Evolutionary conservation across 64 coral and sea anemone species (phyloP), one percentile per base, ranked within the genome.

Genomic region (Hydrozoanthus tunicans): DNA sequence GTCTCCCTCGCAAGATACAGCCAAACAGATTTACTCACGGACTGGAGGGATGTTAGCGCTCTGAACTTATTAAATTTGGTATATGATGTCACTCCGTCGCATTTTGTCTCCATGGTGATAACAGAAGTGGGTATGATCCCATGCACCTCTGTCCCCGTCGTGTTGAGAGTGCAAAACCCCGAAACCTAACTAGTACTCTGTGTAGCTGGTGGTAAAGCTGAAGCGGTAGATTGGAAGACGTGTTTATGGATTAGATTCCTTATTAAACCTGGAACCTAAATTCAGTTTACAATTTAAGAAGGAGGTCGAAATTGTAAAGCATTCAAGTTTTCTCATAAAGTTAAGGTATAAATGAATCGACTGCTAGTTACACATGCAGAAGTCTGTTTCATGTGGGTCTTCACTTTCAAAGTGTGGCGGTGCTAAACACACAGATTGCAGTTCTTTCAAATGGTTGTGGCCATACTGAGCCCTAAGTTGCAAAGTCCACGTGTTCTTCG

Each of bases 121-220:
- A 99, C 97, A 26, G 97, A 99, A 94, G 94, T 99, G 2, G 97
- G 97, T 12, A 99, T 96, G 97, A 96, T 99, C 15, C 97, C 97
- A 10, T 99, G 97, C 51, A 99, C 97, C 0, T 99, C 97, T 79
- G 97, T 99, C 15, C 97, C 97, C 7, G 97, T 99, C 14, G 94
- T 99, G 32, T 43, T 99, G 15, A 88, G 97, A 60, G 97, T 99
- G 7, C 94, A 99, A 80, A 99, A 96, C 81, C 94, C 94, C n/a
- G 97, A 99, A 59, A 93, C 82, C 7, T 88, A 61, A 81, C 32
- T 43, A 43, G 32, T 0, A 43, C 32, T 43, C 32, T 81, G 24
- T 12, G n/a, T 5, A 20, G 79, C 27, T 58, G 4, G 3, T 57
- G 13, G 57, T 79, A 80, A 61, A 60, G 10, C 3, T 26, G 17